Evolutionary conservation across 2,888 invertebrate genomes (phyloP).

Genomic region (Eristalis arbustorum): DNA sequence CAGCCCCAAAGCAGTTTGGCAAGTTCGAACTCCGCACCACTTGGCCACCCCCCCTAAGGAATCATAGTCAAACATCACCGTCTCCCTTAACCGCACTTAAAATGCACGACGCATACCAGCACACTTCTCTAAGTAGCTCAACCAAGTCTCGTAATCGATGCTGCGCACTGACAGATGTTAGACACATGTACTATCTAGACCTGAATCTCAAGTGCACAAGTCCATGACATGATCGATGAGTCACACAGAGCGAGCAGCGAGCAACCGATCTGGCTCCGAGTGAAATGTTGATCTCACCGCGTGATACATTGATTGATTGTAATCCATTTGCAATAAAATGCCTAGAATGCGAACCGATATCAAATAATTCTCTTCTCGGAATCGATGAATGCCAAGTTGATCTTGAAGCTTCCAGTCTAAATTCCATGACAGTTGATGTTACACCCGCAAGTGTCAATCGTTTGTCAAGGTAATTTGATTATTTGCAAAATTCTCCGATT

Average conservation of each 20-base stretch:
- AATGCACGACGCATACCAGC: neutral
- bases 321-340: slow-evolving; percentile 43
- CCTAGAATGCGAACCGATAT: neutral
- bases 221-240: slow-evolving; percentile 10
- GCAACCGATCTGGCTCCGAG: slow-evolving; percentile 12
- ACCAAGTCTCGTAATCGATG: neutral
- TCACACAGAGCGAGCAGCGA: slow-evolving; percentile 10
- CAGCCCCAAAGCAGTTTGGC: too few relatives aligned
- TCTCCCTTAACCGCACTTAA: neutral
- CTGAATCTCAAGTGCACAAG: neutral
- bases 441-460: neutral
- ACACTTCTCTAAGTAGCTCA: neutral
- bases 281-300: slow-evolving; percentile 60
- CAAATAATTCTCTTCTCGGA: neutral
- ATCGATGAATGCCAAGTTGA: neutral
- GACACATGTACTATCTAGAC: neutral
- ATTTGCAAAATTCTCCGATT: neutral
- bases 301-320: slow-evolving; percentile 60
- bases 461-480: neutral
- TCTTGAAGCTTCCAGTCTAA: neutral
- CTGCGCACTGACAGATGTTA: neutral
- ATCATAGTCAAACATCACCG: too few relatives aligned
- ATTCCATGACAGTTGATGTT: neutral
- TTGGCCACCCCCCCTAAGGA: too few relatives aligned
- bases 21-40: too few relatives aligned